Base-by-base conservation (phyloP, 2,888 invertebrate species). In the Frankliniella intonsa region DNA sequence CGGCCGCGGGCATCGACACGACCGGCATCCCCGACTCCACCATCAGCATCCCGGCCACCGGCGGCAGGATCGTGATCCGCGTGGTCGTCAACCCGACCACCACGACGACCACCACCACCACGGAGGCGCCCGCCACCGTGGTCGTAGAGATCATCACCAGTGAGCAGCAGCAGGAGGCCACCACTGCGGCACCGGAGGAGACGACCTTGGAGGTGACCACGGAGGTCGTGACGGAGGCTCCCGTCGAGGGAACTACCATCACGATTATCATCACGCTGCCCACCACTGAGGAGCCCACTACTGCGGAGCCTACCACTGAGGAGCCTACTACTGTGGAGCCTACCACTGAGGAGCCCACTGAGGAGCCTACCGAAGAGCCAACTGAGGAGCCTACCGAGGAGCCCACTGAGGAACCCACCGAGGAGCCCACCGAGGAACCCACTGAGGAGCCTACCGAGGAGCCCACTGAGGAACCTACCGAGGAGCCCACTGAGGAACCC, bases 21-120 rank as follows among this genome's bases (percentile, higher is more conserved):
- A 76, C 69, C 25, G 25, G 10, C 69, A 76, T 76, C 69, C 69
- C 69, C 11, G 69, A 76, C 69, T 25, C 69, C 69, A 10, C 10
- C 25, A 76, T 76, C 69, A 22, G 25, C 25, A 76, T 76, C 69
- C 69, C 69, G 69, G 69, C 25, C 69, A 76, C 69, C 25, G 12
- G 22, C 10, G 69, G 69, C 69, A 22, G 69, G 9, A 12, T 25
- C 12, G 25, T 76, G 22, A 76, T 76, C 69, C 69, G 69, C 25
- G 8, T 76, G 22, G 10, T 22, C 3, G 25, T 76, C 69, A 22
- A 25, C 9, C 22, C 25, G 11, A 8, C 8, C 69, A 76, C 69
- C 25, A 25, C 69, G 22, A 76, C 69, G 22, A 76, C 69, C 5
- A 76, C 69, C 69, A 76, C 69, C 22, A 69, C 69, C 9, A 76